Evolutionary conservation across 2,797 vertebrate genomes (phyloP), one percentile per base, ranked within the genome.

Genomic region (Coracias cyanogaster): DNA sequence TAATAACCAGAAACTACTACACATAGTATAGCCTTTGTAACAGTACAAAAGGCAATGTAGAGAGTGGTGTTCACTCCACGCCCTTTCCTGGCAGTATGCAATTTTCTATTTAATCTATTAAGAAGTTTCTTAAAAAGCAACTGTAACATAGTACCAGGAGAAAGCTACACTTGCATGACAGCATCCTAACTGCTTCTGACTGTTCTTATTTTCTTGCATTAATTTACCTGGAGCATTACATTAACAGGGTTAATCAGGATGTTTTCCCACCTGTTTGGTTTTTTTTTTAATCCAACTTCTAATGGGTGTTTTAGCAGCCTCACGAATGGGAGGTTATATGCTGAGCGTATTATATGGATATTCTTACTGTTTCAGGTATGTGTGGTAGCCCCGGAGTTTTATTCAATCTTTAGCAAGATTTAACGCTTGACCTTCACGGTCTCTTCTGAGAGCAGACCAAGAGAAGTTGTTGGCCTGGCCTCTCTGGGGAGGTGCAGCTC

Each of bases 1-100:
- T 93, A 94, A 94, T 92, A 94, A 93, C 54, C 72, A 94, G 77
- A 72, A 96, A 72, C 54, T 82, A 3, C 52, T 84, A 10, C 12
- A 2, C 20, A 16, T 49, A 55, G 18, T 45, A 72, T 77, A 89
- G 73, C 67, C 73, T 86, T 66, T 87, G 31, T 84, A 80, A 51
- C 66, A 72, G 80, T 61, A 64, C 49, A 20, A 33, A 82, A 62
- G 45, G 39, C 43, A 24, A 9, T 22, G 33, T 25, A n/a, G 62
- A 70, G 83, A 64, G 55, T 61, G 29, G 16, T 60, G 8, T 89
- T 62, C 28, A 21, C 9, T 62, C 48, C 21, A 20, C 15, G 8
- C 29, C 25, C 15, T 64, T 72, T 73, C 67, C 79, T 43, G 33
- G n/a, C 69, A 81, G 19, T 9, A 12, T 81, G 41, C 15, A 74